Evolutionary conservation across 2,888 invertebrate species (phyloP).

Genomic region (Hypomecis atomaria): DNA sequence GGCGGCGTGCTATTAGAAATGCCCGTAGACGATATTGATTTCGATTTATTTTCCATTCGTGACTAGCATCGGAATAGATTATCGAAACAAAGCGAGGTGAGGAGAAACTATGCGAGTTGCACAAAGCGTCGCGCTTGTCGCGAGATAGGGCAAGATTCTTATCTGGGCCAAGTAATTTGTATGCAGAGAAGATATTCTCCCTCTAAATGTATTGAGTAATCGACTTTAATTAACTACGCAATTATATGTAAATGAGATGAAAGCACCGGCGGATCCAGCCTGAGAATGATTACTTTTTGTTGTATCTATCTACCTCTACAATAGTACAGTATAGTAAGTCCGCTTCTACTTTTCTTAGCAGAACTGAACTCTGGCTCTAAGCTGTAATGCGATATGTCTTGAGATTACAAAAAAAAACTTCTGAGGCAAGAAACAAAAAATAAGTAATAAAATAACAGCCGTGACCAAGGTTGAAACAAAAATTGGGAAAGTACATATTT

Average conservation of each 20-base stretch:
- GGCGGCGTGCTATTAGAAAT: constrained; percentile 71
- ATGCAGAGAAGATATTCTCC: constrained; percentile 24
- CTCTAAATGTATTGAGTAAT: constrained; percentile 18
- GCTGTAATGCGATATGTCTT: constrained; percentile 7
- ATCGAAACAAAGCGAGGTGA: constrained; percentile 51
- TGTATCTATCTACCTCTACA: too few relatives aligned
- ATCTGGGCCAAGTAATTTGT: constrained; percentile 28
- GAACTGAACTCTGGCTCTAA: too few relatives aligned
- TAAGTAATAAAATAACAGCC: constrained; percentile 16
- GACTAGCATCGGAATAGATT: constrained; percentile 70
- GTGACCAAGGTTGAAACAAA: constrained; percentile 23
- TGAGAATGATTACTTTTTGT: not conserved
- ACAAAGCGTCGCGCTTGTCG: constrained; percentile 28
- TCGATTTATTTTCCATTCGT: constrained; percentile 78
- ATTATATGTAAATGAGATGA: constrained; percentile 16
- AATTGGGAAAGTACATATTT: constrained; percentile 1
- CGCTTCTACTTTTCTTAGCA: too few relatives aligned
- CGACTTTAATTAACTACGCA: constrained; percentile 17
- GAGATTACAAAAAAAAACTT: constrained; percentile 21
- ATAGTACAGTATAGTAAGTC: too few relatives aligned
- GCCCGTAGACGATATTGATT: constrained; percentile 72
- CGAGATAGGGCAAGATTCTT: constrained; percentile 21
- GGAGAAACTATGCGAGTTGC: constrained; percentile 43
- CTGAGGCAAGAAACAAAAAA: not conserved
- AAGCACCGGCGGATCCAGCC: not conserved